These are phyloP conservation scores for Triplophysa rosa DNA, from an alignment of 2,113 vertebrate genomes.

Conservation along the genomic window DNA sequence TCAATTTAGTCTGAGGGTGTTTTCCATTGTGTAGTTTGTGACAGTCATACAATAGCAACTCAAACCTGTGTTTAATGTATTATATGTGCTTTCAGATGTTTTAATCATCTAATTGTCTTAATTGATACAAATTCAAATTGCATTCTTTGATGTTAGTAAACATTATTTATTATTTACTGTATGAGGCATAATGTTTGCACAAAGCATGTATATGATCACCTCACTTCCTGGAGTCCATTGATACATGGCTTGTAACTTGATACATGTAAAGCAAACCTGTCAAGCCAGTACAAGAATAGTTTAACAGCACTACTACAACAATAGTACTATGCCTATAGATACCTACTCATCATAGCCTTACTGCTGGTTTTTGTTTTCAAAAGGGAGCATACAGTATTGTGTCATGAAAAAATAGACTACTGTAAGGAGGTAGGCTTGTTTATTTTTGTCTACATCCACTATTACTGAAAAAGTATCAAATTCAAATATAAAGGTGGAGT, in stretches of 20 bases:
- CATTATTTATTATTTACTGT: background rate
- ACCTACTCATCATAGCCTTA: background rate
- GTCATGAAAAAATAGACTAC: background rate
- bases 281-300: background rate
- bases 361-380: background rate
- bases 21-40: background rate
- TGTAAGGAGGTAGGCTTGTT: background rate
- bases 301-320: background rate
- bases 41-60: background rate
- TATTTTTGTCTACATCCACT: conserved; percentile 1
- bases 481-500: background rate
- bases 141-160: background rate
- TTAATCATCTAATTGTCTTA: background rate
- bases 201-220: background rate
- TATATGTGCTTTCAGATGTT: background rate
- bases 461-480: background rate
- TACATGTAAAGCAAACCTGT: conserved; percentile 2
- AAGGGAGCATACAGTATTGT: background rate
- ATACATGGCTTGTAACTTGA: conserved; percentile 26
- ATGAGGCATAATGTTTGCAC: background rate
- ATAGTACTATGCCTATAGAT: background rate
- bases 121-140: background rate
- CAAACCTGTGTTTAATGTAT: background rate
- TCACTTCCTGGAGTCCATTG: conserved; percentile 1
- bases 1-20: background rate